Base-by-base conservation (phyloP, 2,797 vertebrate genomes). In the Lacerta agilis region DNA sequence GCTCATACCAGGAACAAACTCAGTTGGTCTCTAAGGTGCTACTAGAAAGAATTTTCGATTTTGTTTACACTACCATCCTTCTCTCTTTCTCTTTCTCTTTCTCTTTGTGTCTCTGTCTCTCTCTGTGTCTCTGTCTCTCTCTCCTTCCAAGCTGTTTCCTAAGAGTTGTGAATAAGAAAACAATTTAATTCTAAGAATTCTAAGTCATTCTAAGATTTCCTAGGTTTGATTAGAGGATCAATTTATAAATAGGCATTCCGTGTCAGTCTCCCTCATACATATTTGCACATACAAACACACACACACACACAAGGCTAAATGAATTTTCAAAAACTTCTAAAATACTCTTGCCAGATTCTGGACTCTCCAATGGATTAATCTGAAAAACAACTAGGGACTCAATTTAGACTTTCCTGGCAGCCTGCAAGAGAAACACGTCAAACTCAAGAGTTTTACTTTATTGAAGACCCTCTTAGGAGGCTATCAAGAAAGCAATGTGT, bases 351-450 rank as follows among this genome's bases (percentile, higher is more conserved):
- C 94, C 93, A 91, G 94, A 93, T 94, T 95, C 89, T 91, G 27
- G 91, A 79, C 83, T 96, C 96, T 96, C 95, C 87, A 90, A 92
- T 93, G 96, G 85, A 95, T 97, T 97, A 94, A 95, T 96, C 94
- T 95, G 89, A 94, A 96, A 96, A 97, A 95, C 96, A 97, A 94
- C 94, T 95, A 80, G 95, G 95, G 95, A 97, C 92, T 95, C 95
- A 94, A 95, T 96, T 97, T 96, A 96, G 95, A 95, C 94, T 95
- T 96, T 97, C 87, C 95, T 97, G 95, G 95, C 94, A 96, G 94
- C 33, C 10, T 95, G 95, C 90, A 94, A 95, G 93, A 96, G 93
- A 95, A 96, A 96, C 85, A 79, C 58, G 92, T 96, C 96, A 96
- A 95, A 94, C 92, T 96, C 93, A 93, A 18, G 92, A 95, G 93